Evolutionary conservation across 2,888 invertebrate genomes (phyloP).

Genomic region (Andrena minutula): DNA sequence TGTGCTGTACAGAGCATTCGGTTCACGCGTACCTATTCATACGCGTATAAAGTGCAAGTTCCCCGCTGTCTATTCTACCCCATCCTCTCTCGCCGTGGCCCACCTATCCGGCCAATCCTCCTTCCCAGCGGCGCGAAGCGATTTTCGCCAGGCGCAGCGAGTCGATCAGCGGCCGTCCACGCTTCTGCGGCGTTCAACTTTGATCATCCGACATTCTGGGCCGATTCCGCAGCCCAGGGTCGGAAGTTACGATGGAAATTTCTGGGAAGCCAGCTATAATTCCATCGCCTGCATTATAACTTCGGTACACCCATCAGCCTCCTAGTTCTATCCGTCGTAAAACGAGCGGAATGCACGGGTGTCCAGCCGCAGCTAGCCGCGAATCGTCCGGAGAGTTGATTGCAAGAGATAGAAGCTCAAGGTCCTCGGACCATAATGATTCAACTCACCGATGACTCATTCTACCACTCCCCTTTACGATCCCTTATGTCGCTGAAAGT

Average conservation of each 20-base stretch:
- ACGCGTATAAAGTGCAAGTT: conserved; percentile 78
- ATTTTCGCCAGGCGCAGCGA: conserved; percentile 39
- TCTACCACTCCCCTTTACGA: no score
- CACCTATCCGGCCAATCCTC: conserved; percentile 28
- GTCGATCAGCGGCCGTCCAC: conserved; percentile 37
- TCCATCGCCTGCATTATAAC: conserved; percentile 55
- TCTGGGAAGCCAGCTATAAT: conserved; percentile 44
- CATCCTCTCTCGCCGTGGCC: background rate
- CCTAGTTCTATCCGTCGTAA: conserved; percentile 23
- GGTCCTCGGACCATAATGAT: no score
- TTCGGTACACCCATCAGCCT: conserved; percentile 41
- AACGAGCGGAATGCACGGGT: conserved; percentile 17
- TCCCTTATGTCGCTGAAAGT: no score
- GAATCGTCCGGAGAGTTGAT: no score
- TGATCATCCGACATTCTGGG: conserved; percentile 52
- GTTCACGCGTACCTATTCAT: conserved; percentile 77
- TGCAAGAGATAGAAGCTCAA: no score
- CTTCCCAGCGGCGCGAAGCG: conserved; percentile 35
- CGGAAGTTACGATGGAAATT: conserved; percentile 60
- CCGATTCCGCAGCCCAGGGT: conserved; percentile 32
- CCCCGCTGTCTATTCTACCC: conserved; percentile 48
- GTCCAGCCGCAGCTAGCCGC: background rate
- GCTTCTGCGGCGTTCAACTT: conserved; percentile 43
- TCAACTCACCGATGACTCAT: no score
- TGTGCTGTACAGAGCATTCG: conserved; percentile 62